phyloP scores from a whole-genome alignment of 2,797 vertebrate genomes.

The Sebastes kiyomatsui region DNA sequence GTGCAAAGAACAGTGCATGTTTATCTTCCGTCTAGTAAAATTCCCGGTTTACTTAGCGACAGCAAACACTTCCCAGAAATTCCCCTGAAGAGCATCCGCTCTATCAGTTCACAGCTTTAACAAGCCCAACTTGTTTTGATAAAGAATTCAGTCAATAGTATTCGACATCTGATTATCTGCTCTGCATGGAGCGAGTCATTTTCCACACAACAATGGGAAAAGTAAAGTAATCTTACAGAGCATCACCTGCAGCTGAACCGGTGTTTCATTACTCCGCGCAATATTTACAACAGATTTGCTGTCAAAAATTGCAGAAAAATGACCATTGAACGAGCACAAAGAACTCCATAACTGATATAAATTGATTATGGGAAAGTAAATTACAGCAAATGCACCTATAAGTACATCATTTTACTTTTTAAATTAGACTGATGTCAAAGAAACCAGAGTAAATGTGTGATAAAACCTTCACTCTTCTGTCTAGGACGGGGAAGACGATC shows the following conservation, averaged over 20 bases:
- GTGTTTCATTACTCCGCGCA: background rate
- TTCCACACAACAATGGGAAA: background rate
- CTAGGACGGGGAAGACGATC: constrained; percentile 77
- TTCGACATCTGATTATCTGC: background rate
- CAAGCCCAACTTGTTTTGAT: background rate
- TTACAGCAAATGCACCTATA: background rate
- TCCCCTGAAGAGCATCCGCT: background rate
- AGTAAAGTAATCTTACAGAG: background rate
- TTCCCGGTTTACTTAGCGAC: background rate
- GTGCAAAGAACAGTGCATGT: too few relatives aligned
- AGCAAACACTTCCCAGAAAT: background rate
- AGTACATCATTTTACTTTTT: too few relatives aligned
- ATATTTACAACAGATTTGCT: background rate
- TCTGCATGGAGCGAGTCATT: background rate
- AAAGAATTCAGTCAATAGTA: background rate
- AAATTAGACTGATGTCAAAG: background rate
- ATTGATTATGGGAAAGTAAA: background rate
- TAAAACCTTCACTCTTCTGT: background rate
- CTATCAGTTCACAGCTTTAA: background rate
- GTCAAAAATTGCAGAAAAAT: background rate
- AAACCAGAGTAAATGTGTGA: background rate
- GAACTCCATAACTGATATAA: background rate
- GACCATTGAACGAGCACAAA: background rate
- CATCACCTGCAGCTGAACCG: background rate
- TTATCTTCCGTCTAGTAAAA: background rate